Evolutionary conservation across 2,888 invertebrate genomes (phyloP).

Genomic region (Anticlea derivata): DNA sequence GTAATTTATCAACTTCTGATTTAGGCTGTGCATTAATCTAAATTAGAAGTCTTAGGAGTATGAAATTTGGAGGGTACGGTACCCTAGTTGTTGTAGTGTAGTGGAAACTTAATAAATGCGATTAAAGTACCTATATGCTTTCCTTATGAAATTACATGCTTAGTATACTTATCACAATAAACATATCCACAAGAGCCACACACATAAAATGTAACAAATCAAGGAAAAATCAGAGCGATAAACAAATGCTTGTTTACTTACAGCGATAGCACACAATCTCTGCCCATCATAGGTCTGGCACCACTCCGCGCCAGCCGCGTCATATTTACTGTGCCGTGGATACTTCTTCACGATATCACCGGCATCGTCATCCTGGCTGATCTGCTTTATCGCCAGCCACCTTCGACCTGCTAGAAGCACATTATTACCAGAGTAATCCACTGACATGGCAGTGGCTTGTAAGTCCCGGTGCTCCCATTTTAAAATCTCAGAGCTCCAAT

Average conservation of each 20-base stretch:
- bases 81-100: too few species aligned
- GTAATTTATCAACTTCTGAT: too few species aligned
- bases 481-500: constrained; percentile 80
- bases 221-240: neutral
- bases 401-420: constrained; percentile 93
- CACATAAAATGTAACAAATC: too few species aligned
- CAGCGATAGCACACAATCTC: constrained; percentile 94
- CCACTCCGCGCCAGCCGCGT: constrained; percentile 96
- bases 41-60: too few species aligned
- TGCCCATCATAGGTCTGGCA: constrained; percentile 91
- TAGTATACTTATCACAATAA: too few species aligned
- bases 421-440: constrained; percentile 93
- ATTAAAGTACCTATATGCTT: too few species aligned
- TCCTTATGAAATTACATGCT: too few species aligned
- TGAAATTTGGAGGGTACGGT: too few species aligned
- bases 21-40: too few species aligned
- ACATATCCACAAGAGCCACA: too few species aligned
- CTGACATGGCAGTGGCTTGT: constrained; percentile 96
- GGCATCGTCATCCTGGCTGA: constrained; percentile 89
- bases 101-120: too few species aligned
- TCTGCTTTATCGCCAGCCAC: constrained; percentile 89
- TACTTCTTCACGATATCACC: constrained; percentile 89
- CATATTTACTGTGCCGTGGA: constrained; percentile 95
- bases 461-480: constrained; percentile 92
- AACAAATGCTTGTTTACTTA: constrained; percentile 58